phyloP scores from a whole-genome alignment of 2,113 vertebrate species.

The Chinchilla lanigera region DNA sequence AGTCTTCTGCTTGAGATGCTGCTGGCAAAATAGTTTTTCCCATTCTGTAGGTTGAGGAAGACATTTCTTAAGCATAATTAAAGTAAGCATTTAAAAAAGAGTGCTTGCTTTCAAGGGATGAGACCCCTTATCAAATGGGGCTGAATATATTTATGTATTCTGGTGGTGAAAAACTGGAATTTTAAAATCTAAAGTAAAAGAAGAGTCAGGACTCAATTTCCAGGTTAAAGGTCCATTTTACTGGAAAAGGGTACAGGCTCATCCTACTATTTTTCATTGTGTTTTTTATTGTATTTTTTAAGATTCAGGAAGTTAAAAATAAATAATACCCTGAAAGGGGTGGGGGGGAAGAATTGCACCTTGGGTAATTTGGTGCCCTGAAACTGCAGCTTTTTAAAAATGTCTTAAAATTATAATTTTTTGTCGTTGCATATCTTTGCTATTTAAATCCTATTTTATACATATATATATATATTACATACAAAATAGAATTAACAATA shows the following conservation, averaged over 20 bases:
- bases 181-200: not conserved
- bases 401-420: not conserved
- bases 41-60: not conserved
- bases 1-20: not conserved
- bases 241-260: not conserved
- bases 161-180: not conserved
- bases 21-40: not conserved
- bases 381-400: not conserved
- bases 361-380: not conserved
- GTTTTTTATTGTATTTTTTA: not conserved
- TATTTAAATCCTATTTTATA: not conserved
- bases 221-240: not conserved
- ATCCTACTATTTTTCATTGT: too few species aligned
- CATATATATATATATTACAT: not conserved
- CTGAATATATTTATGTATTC: not conserved
- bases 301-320: not conserved
- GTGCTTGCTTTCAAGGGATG: not conserved
- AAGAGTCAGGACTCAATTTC: not conserved
- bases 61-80: not conserved
- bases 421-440: not conserved
- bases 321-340: not conserved
- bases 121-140: not conserved
- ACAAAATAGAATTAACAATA: not conserved
- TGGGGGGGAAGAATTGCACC: too few species aligned
- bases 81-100: not conserved